phyloP scores from a whole-genome alignment of 2,888 invertebrate species.

The Platypus cylindrus region DNA sequence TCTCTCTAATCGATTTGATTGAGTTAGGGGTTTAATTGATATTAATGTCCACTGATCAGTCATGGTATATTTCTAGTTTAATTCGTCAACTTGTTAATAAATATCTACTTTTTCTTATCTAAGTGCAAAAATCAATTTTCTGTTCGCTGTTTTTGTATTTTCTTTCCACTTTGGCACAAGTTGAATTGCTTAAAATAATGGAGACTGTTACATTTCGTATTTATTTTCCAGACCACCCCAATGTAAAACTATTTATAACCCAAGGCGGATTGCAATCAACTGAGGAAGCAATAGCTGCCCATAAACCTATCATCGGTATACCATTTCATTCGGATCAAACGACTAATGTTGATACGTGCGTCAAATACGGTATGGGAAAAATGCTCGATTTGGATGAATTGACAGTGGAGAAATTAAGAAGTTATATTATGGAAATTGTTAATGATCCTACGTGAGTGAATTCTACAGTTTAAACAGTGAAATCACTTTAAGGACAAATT shows the following conservation, averaged over 20 bases:
- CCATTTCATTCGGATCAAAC: constrained; percentile 33
- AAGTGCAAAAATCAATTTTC: background rate
- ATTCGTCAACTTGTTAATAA: no score
- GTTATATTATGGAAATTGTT: constrained; percentile 15
- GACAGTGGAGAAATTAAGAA: constrained; percentile 15
- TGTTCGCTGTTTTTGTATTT: background rate
- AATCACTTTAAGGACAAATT: no score
- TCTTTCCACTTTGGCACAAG: no score
- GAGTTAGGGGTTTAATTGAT: no score
- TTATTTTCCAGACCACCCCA: constrained; percentile 24
- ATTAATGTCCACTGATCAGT: no score
- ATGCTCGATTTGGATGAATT: constrained; percentile 17
- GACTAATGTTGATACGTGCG: constrained; percentile 26
- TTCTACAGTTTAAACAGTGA: no score
- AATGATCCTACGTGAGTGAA: constrained; percentile 15
- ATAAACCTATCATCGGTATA: constrained; percentile 17
- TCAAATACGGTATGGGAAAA: constrained; percentile 18
- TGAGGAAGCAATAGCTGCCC: constrained; percentile 18
- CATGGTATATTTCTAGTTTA: no score
- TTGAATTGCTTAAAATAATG: background rate
- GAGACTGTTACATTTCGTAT: constrained; percentile 1
- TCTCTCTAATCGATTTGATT: no score
- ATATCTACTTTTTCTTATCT: background rate
- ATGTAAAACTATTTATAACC: constrained; percentile 24
- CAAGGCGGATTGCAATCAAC: constrained; percentile 22